Evolutionary conservation across 2,113 vertebrate species (phyloP), one percentile per base, ranked within the genome.

Genomic region (Odontesthes bonariensis): DNA sequence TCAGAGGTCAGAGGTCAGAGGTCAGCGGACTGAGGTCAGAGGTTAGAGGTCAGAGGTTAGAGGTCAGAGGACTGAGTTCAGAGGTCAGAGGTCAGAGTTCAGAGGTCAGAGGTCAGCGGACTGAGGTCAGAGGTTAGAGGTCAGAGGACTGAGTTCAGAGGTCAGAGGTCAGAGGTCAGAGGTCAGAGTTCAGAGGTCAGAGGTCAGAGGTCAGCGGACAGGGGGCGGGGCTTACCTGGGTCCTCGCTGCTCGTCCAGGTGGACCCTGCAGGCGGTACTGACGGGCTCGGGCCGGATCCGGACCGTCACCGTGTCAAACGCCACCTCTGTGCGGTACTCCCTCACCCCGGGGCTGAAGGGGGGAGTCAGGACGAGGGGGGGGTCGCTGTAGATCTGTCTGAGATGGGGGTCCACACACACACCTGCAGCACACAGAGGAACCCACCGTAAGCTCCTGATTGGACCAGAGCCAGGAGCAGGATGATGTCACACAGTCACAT

Each of bases 311-410:
- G 94, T 91, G 84, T 98, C 96, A 12, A 99, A 99, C 32, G 96
- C 95, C 20, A 99, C 96, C 87, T 98, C 96, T 9, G 94, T 87
- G 0, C 88, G 93, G 86, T 99, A 99, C 75, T 96, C 95, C 88
- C 93, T 98, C 83, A 96, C 93, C 81, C 89, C 64, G 3, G 96
- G 94, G 62, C 94, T 95, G 92, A 99, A 99, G 38, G 89, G 91
- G 16, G 98, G 98, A 59, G 87, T 95, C 83, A 98, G 81, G 13
- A 92, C 86, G 87, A 99, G 92, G 42, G 86, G 93, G 17, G 97
- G 97, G 81, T 92, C 91, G 5, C 94, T 97, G 89, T 97, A 96
- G 84, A 99, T 94, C 91, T 95, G 95, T 42, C 93, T 93, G 78
- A 99, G 94, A 83, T 89, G 92, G 83, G 96, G 95, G 58, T 96